These are phyloP conservation scores for Gambelia wislizenii DNA, from an alignment of 2,797 vertebrate species.

Conservation along the genomic window DNA sequence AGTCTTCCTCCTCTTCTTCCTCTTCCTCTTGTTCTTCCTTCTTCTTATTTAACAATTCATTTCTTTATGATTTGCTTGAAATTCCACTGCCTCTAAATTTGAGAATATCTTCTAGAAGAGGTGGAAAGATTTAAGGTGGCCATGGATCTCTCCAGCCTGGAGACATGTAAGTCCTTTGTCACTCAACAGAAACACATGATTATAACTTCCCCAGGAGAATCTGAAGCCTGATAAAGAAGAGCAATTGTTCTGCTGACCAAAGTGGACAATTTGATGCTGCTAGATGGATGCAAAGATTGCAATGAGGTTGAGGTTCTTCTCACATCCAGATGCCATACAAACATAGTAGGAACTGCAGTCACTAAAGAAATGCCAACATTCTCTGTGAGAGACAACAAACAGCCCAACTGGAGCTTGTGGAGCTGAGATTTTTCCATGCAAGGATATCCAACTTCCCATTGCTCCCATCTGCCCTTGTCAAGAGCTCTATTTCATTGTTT, in stretches of 20 bases:
- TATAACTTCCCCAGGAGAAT: background rate
- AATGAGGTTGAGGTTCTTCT: background rate
- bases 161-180: background rate
- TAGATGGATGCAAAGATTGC: constrained; percentile 7
- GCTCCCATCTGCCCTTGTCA: background rate
- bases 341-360: background rate
- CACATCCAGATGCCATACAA: background rate
- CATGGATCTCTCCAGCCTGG: background rate
- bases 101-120: background rate
- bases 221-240: background rate
- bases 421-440: background rate
- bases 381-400: background rate
- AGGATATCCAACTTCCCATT: background rate
- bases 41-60: no score
- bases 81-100: background rate
- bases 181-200: background rate
- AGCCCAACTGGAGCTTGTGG: background rate
- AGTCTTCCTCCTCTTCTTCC: no score
- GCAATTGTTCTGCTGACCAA: constrained; percentile 9
- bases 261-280: background rate
- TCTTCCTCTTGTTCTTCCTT: no score
- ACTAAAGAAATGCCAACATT: background rate
- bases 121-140: background rate
- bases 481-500: background rate
- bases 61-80: background rate